Evolutionary conservation across 64 coral and sea anemone genomes (phyloP).

Genomic region (Montipora capricornis): DNA sequence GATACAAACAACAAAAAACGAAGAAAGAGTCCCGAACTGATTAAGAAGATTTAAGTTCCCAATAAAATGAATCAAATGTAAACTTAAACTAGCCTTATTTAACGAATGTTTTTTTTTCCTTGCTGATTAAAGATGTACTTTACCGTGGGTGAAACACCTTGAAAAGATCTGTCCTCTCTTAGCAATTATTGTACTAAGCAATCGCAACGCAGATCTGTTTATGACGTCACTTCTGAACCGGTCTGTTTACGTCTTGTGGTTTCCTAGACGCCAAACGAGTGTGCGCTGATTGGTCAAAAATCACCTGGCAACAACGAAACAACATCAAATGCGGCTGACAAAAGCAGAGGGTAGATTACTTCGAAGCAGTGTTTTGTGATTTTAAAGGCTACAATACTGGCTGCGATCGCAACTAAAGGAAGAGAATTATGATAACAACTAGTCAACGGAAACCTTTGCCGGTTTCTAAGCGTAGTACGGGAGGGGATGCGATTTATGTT

Average conservation of each 20-base stretch:
- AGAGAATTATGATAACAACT: constrained; percentile 86
- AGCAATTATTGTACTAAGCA: neutral
- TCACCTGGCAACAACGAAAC: constrained; percentile 95
- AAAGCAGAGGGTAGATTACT: constrained; percentile 62
- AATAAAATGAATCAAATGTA: no score
- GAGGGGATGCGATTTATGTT: constrained; percentile 93
- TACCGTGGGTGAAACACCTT: no score
- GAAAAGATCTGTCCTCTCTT: neutral
- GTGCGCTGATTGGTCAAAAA: constrained; percentile 92
- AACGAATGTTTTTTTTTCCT: no score
- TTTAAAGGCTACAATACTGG: constrained; percentile 63
- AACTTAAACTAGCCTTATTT: no score
- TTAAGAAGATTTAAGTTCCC: no score
- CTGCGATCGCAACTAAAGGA: constrained; percentile 45
- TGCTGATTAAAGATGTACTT: no score
- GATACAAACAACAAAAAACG: no score
- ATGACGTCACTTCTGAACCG: constrained; percentile 55
- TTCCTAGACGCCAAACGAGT: constrained; percentile 78
- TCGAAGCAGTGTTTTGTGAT: constrained; percentile 38
- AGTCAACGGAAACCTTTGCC: constrained; percentile 88
- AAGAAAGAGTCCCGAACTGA: no score
- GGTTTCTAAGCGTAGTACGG: constrained; percentile 86
- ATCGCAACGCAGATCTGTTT: neutral
- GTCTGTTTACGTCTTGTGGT: constrained; percentile 96
- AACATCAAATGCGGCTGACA: constrained; percentile 98